These are phyloP conservation scores for Steatocranus sp. DNA, from an alignment of 2,797 vertebrate genomes.

Conservation along the genomic window DNA sequence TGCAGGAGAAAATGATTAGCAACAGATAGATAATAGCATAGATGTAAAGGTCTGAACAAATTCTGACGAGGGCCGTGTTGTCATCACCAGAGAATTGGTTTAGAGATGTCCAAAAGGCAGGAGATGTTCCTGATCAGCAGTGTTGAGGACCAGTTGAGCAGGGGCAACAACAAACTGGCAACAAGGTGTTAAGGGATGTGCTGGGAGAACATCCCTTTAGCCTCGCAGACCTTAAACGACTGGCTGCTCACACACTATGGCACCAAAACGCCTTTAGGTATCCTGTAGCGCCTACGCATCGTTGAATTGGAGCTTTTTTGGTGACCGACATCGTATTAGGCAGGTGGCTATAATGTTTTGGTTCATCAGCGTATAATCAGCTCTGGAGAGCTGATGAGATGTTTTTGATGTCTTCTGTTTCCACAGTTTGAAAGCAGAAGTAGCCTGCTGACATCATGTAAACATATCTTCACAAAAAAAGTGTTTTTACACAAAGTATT, in stretches of 20 bases:
- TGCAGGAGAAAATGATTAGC: neutral
- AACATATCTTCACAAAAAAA: neutral
- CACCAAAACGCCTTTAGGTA: neutral
- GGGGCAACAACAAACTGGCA: neutral
- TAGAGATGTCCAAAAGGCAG: neutral
- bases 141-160: neutral
- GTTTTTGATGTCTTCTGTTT: neutral
- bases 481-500: neutral
- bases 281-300: neutral
- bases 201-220: neutral
- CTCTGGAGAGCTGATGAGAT: neutral
- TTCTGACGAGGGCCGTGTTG: neutral
- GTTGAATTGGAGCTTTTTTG: neutral
- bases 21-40: neutral
- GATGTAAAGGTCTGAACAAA: neutral
- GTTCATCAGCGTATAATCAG: neutral
- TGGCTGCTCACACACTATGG: neutral
- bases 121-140: neutral
- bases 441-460: neutral
- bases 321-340: neutral
- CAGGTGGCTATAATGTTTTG: neutral
- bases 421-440: neutral
- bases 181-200: neutral
- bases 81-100: neutral
- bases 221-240: neutral